Evolutionary conservation across 1,140 invertebrate species (phyloP).

Genomic region (Periplaneta americana): DNA sequence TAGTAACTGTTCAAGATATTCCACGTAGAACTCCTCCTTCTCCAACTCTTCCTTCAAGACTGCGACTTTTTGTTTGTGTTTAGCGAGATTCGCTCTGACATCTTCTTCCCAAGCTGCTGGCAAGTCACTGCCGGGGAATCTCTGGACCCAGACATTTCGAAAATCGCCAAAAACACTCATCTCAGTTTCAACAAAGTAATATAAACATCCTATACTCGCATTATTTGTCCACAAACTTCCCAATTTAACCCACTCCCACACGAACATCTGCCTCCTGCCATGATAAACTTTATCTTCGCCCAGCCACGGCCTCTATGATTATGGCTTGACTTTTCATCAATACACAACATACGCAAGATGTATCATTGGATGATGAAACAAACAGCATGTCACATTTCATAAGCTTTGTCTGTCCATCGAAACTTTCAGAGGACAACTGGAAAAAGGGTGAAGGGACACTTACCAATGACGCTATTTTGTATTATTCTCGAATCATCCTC

Average conservation of each 20-base stretch:
- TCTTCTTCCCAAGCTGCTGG: constrained; percentile 88
- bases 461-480: no score
- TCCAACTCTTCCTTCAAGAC: constrained; percentile 77
- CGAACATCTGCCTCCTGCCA: neutral
- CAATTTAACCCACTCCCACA: no score
- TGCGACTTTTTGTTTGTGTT: constrained; percentile 72
- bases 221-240: neutral
- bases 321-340: no score
- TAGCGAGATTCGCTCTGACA: constrained; percentile 78
- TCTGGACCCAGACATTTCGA: constrained; percentile 78
- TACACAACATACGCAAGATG: no score
- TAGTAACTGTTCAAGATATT: constrained; percentile 76
- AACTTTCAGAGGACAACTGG: no score
- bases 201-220: neutral
- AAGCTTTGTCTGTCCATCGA: no score
- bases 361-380: no score
- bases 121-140: constrained; percentile 81
- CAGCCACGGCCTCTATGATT: no score
- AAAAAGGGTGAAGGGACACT: no score
- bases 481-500: no score
- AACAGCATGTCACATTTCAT: no score
- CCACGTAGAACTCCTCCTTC: constrained; percentile 85
- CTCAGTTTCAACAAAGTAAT: constrained; percentile 25
- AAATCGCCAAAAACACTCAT: constrained; percentile 88
- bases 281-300: neutral